A percentile compares a stretch with the other conserved stretches of the same genome.
Evolutionary conservation across 2,797 vertebrate species (phyloP).

Genomic region (Hippoglossus hippoglossus): DNA sequence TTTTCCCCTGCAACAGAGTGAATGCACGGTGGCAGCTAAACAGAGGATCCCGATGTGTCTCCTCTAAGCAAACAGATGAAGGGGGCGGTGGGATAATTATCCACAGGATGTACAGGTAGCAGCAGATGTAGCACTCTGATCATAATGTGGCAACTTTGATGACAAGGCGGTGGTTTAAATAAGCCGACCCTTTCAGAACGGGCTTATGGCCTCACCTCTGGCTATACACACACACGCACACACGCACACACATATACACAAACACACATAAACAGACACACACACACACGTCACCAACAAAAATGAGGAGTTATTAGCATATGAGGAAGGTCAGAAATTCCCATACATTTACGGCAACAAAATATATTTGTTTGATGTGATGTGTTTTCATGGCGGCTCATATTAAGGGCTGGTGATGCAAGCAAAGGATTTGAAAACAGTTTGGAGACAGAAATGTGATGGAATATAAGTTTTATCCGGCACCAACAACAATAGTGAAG

Average conservation of each 20-base stretch:
- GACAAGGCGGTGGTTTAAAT: slow-evolving; percentile 25
- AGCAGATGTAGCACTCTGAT: slow-evolving; percentile 49
- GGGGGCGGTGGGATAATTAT: slow-evolving; percentile 21
- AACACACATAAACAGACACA: not conserved
- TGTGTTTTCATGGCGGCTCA: slow-evolving; percentile 30
- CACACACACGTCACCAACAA: not conserved
- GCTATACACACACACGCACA: not conserved
- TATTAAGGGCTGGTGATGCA: slow-evolving; percentile 29
- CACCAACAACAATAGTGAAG: slow-evolving; percentile 1
- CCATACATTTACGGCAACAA: not conserved
- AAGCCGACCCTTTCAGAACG: slow-evolving; percentile 31
- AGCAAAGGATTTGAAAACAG: slow-evolving; percentile 38
- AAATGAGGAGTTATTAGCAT: not conserved
- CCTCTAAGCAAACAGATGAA: slow-evolving; percentile 33
- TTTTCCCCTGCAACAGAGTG: slow-evolving; percentile 5
- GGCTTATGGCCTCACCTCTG: not conserved
- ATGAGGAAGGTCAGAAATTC: not conserved
- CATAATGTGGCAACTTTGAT: slow-evolving; percentile 45
- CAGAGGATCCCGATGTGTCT: slow-evolving; percentile 13
- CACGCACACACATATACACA: not conserved
- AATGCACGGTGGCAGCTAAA: not conserved
- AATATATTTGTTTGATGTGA: slow-evolving; percentile 26
- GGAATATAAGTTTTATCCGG: slow-evolving; percentile 2
- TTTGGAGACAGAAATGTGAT: slow-evolving; percentile 12
- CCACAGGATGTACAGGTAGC: slow-evolving; percentile 30